These are phyloP conservation scores for Megalopta genalis DNA, from an alignment of 1,140 invertebrate species.

Conservation along the genomic window DNA sequence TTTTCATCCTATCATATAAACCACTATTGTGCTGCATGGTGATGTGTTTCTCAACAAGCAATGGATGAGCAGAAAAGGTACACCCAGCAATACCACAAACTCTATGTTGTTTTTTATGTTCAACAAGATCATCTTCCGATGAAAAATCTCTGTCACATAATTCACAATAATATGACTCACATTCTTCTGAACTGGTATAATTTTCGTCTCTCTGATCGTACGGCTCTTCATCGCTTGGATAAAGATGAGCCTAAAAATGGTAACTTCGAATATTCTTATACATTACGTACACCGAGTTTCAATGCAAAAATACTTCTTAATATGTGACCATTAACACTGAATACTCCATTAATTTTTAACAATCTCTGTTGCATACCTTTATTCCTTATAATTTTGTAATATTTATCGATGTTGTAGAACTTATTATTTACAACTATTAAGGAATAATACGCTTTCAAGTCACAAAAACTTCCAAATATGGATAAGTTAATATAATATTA, in stretches of 20 bases:
- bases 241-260: constrained; percentile 71
- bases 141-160: constrained; percentile 88
- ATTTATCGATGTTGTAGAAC: constrained; percentile 10
- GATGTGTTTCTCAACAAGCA: constrained; percentile 89
- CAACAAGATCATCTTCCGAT: constrained; percentile 81
- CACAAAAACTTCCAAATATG: neutral
- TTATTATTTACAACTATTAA: neutral
- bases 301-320: constrained; percentile 55
- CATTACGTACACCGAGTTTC: constrained; percentile 5
- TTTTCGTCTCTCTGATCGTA: constrained; percentile 64
- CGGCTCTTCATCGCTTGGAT: constrained; percentile 60
- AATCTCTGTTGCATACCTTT: constrained; percentile 9
- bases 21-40: constrained; percentile 90
- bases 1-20: constrained; percentile 87
- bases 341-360: neutral
- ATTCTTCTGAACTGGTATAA: constrained; percentile 57
- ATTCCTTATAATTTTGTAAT: constrained; percentile 6
- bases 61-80: constrained; percentile 88
- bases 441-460: neutral
- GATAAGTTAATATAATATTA: neutral
- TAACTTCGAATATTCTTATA: constrained; percentile 46
- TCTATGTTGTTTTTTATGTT: constrained; percentile 86
- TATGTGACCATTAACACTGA: constrained; percentile 3
- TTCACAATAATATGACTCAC: constrained; percentile 83
- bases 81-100: constrained; percentile 90